Base-by-base conservation (phyloP, 1,140 invertebrate genomes). In the Aporrectodea caliginosa region DNA sequence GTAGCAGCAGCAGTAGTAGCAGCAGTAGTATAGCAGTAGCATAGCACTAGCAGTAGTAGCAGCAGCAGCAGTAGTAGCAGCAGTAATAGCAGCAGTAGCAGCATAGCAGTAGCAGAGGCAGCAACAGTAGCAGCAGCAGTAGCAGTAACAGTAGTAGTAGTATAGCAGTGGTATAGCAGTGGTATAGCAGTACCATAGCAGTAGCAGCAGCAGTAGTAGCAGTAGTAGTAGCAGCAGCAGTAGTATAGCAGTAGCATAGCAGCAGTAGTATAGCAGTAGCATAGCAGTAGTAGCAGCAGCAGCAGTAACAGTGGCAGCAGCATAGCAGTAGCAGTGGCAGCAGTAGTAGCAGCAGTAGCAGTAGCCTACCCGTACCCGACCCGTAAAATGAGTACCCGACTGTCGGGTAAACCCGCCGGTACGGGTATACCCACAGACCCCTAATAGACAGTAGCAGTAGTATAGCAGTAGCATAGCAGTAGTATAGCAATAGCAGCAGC, bases 181-280 rank as follows among this genome's bases (percentile, higher is more conserved):
- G 27, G n/a, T 12, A 72, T 72, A 72, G n/a, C 27, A 29, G 27
- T 6, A 72, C 31, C 6, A 27, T 32, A 29, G 70, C 27, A 72
- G 70, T 29, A 72, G 70, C 27, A 32, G 70, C 70, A 32, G 70
- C 31, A 72, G 70, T 29, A 72, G 70, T 72, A 29, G 70, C 27
- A 29, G 31, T 72, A n/a, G n/a, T n/a, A n/a, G n/a, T n/a, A n/a
- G n/a, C n/a, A n/a, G n/a, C n/a, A n/a, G n/a, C n/a, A n/a, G n/a
- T n/a, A n/a, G n/a, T n/a, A n/a, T n/a, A n/a, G n/a, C n/a, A n/a
- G n/a, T n/a, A n/a, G n/a, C n/a, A n/a, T n/a, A n/a, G n/a, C n/a
- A n/a, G n/a, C n/a, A n/a, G n/a, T n/a, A n/a, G n/a, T n/a, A n/a
- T n/a, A n/a, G n/a, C n/a, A n/a, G n/a, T n/a, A n/a, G n/a, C n/a